A percentile compares a stretch with the other conserved stretches of the same genome.
Conservation (phyloP, 1,140 invertebrate species). For the Sweltsa coloradensis region DNA sequence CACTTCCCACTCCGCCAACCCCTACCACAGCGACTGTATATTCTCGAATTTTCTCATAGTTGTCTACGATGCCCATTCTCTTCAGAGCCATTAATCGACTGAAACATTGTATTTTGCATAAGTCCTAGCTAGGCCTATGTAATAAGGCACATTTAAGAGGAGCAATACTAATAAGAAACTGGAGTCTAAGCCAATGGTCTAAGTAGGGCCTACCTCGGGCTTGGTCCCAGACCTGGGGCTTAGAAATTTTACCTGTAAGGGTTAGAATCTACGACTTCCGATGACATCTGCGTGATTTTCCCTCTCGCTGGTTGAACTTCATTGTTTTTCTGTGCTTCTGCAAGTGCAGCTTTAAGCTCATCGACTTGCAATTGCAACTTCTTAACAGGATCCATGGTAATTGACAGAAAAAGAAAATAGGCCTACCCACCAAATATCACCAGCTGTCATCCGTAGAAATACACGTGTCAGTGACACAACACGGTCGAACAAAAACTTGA, state of each 20-base stretch:
- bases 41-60: constrained; percentile 93
- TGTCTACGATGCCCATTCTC: constrained; percentile 97
- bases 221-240: too few species aligned
- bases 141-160: constrained; percentile 4
- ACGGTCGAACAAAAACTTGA: too few species aligned
- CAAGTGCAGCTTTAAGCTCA: too few species aligned
- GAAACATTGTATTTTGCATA: too few species aligned
- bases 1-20: constrained; percentile 97
- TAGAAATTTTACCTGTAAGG: constrained; percentile 73
- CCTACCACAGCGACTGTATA: constrained; percentile 90
- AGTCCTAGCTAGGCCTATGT: neutral
- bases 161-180: constrained; percentile 5
- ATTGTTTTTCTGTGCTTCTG: constrained; percentile 29
- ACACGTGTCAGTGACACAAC: too few species aligned
- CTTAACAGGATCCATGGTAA: too few species aligned
- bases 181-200: too few species aligned
- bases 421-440: too few species aligned
- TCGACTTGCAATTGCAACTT: too few species aligned
- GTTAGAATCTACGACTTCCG: constrained; percentile 96
- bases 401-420: too few species aligned
- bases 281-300: constrained; percentile 65
- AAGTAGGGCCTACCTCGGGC: too few species aligned
- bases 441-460: too few species aligned
- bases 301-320: constrained; percentile 30
- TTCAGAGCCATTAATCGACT: constrained; percentile 98